These are phyloP conservation scores for Xanthia icteritia DNA, from an alignment of 2,888 invertebrate species.

Conservation along the genomic window DNA sequence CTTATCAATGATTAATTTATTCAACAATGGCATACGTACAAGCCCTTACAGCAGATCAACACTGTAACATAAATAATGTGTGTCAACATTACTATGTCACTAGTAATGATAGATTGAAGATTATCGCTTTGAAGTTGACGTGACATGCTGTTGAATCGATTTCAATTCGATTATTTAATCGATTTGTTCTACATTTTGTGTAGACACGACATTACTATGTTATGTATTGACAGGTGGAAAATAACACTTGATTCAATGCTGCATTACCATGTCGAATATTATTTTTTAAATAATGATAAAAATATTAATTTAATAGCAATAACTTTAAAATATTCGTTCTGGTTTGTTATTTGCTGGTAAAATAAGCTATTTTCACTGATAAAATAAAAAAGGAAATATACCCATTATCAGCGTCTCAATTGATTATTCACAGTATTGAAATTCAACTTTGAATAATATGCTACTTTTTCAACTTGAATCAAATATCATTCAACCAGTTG, in stretches of 20 bases:
- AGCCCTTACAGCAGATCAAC: slow-evolving; percentile 34
- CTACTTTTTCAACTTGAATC: neutral
- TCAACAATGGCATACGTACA: neutral
- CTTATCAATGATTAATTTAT: too few species aligned
- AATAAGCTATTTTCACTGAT: too few species aligned
- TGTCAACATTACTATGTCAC: slow-evolving; percentile 53
- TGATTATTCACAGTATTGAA: neutral
- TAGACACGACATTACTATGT: slow-evolving; percentile 31
- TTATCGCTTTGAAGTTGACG: slow-evolving; percentile 42
- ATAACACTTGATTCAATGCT: slow-evolving; percentile 12
- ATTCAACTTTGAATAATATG: neutral
- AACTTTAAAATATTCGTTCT: neutral
- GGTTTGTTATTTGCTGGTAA: too few species aligned
- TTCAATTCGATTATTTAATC: slow-evolving; percentile 47
- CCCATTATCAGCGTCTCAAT: neutral
- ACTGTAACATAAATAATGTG: slow-evolving; percentile 27
- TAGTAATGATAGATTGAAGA: slow-evolving; percentile 53
- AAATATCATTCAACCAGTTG: neutral
- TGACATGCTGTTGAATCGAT: slow-evolving; percentile 41
- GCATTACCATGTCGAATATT: neutral
- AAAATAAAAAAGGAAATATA: too few species aligned
- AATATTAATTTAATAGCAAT: neutral
- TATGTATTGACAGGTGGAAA: slow-evolving; percentile 25
- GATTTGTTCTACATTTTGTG: slow-evolving; percentile 44
- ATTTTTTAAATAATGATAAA: neutral